Base-by-base conservation (phyloP, 2,888 invertebrate genomes). In the Polydrusus tereticollis region DNA sequence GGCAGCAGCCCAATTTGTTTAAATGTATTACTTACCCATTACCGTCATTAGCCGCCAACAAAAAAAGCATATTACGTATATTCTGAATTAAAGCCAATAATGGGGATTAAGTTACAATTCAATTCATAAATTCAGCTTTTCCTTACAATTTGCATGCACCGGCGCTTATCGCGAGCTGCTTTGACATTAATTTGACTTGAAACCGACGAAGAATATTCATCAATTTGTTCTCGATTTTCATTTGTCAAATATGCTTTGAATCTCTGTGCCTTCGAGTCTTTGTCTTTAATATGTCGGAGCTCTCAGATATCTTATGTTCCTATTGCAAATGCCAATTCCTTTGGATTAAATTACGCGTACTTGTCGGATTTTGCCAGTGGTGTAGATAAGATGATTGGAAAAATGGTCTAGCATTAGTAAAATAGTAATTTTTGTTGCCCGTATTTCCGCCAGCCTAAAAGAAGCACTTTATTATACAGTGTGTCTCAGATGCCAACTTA, bases 131-230 rank as follows among this genome's bases (percentile, higher is more conserved):
- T 60, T 21, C 47, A 72, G 45, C 73, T 69, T 76, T 68, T 72
- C 36, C 52, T 12, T 60, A 68, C 67, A 75, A 74, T 78, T 76
- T 75, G 66, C 73, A 75, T 78, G 72, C 73, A 63, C 62, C 67
- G 72, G 18, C 47, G 75, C 69, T 76, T 76, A 77, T 14, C 45
- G 14, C n/a, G 43, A 43, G 55, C 43, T 66, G 26, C 55, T 55
- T 55, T 41, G 65, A 65, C 55, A 38, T 55, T 65, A 65, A 66
- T 66, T 66, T 57, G 74, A 73, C 75, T 75, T 52, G 78, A 77
- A n/a, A 80, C 78, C 77, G 71, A 65, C 72, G 76, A 64, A 66
- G 76, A 77, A 78, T 79, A 79, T 80, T 79, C 79, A 79, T 79
- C 78, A 80, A 79, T 80, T 80, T 79, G 75, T 73, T 72, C 74